These are phyloP conservation scores for Beroe forskalii DNA, from an alignment of 37 sponge, comb jelly and placozoan species.

Conservation along the genomic window DNA sequence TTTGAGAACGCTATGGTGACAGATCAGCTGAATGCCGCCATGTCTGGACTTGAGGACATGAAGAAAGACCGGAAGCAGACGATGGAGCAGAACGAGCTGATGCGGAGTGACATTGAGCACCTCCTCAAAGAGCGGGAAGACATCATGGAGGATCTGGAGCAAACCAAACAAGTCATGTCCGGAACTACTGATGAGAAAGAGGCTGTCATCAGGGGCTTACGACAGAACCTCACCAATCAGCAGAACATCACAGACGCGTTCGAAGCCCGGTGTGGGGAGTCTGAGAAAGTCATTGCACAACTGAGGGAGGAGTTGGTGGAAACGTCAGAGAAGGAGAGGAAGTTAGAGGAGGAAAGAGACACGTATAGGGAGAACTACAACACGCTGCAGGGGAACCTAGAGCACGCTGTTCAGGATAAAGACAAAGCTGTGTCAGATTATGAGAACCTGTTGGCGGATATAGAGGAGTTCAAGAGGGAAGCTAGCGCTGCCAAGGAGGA, in stretches of 20 bases:
- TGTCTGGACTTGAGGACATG: conserved; percentile 14
- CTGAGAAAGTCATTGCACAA: not conserved
- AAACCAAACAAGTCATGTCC: not conserved
- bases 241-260: conserved; percentile 43
- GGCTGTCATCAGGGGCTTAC: not conserved
- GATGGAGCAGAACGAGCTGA: conserved; percentile 60
- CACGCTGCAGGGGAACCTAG: not conserved
- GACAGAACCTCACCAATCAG: conserved; percentile 44
- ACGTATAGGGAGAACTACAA: not conserved
- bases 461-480: conserved; percentile 21
- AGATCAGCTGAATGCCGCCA: conserved; percentile 49
- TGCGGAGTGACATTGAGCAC: conserved; percentile 56
- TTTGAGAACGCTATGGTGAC: conserved; percentile 59
- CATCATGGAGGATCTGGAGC: conserved; percentile 33
- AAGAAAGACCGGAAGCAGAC: conserved; percentile 27
- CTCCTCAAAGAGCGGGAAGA: conserved; percentile 32
- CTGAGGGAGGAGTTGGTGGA: not conserved
- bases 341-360: not conserved
- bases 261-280: conserved; percentile 7
- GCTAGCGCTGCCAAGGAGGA: not conserved
- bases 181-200: conserved; percentile 52
- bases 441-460: not conserved
- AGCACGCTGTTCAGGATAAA: not conserved
- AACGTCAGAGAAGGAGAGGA: not conserved
- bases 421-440: not conserved